A percentile compares a stretch with the other conserved stretches of the same genome.
phyloP scores from a whole-genome alignment of 2,888 invertebrate species.

The Eristalis pertinax region DNA sequence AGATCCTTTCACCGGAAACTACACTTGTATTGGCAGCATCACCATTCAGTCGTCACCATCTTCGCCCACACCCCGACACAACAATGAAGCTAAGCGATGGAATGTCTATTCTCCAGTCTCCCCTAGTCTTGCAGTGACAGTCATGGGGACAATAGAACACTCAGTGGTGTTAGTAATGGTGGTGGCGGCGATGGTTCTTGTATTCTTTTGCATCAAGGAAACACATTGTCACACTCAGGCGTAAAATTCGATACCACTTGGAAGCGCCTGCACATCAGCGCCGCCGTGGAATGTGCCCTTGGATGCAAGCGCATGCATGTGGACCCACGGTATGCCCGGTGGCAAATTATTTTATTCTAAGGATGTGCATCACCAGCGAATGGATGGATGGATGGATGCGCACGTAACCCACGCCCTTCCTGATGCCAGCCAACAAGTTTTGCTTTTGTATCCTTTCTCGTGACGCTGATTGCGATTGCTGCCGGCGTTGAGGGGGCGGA shows the following conservation, averaged over 20 bases:
- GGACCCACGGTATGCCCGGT: background rate
- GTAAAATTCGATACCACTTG: slow-evolving; percentile 48
- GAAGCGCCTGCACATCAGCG: slow-evolving; percentile 8
- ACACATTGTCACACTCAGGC: background rate
- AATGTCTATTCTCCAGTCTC: background rate
- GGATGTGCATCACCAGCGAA: background rate
- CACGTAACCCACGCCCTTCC: background rate
- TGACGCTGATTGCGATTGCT: slow-evolving; percentile 14
- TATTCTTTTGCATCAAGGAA: background rate
- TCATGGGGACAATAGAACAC: background rate
- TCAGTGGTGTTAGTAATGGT: background rate
- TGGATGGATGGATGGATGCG: background rate
- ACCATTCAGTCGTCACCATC: background rate
- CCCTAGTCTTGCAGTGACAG: background rate
- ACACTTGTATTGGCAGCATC: background rate
- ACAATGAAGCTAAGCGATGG: background rate
- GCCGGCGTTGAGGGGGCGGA: background rate
- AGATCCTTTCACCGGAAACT: background rate
- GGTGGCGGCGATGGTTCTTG: background rate
- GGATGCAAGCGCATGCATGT: background rate
- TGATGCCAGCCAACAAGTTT: background rate
- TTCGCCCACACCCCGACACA: background rate
- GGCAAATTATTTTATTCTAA: slow-evolving; percentile 1
- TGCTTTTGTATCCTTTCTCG: background rate
- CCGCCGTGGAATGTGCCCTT: background rate